Conservation (phyloP, 2,113 vertebrate genomes). For the Thamnaconus septentrionalis region DNA sequence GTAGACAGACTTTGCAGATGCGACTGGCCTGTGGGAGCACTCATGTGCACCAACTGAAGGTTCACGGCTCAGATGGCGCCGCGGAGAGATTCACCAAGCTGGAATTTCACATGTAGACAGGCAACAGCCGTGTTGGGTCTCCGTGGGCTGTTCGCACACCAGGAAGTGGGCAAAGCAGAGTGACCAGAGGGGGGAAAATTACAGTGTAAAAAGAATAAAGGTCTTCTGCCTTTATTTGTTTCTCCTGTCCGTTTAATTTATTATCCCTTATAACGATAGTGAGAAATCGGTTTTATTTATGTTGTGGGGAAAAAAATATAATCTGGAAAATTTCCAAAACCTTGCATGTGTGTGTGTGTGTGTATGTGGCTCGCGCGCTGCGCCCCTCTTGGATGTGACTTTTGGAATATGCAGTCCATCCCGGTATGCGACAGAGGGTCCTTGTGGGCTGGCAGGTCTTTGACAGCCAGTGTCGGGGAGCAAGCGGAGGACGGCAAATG, state of each 20-base stretch:
- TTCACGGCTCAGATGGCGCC: slow-evolving; percentile 48
- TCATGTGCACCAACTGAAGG: slow-evolving; percentile 35
- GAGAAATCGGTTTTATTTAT: too few relatives aligned
- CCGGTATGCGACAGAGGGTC: slow-evolving; percentile 61
- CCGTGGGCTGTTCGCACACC: slow-evolving; percentile 23
- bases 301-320: too few relatives aligned
- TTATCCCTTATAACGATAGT: too few relatives aligned
- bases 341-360: background rate
- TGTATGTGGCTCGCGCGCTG: background rate
- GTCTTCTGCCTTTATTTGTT: background rate
- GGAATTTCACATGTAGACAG: slow-evolving; percentile 58
- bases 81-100: slow-evolving; percentile 56
- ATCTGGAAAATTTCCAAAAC: background rate
- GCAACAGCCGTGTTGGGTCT: slow-evolving; percentile 43
- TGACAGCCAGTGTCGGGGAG: slow-evolving; percentile 65
- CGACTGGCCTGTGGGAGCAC: slow-evolving; percentile 45
- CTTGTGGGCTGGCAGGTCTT: slow-evolving; percentile 70
- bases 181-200: background rate
- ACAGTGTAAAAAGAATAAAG: background rate
- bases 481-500: slow-evolving; percentile 59
- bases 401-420: slow-evolving; percentile 37
- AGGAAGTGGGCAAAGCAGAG: slow-evolving; percentile 6
- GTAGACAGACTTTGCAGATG: slow-evolving; percentile 63
- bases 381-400: background rate
- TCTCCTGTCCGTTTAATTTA: too few relatives aligned